These are phyloP conservation scores for Hystrix cristata DNA, from an alignment of 2,113 vertebrate species.

Conservation along the genomic window DNA sequence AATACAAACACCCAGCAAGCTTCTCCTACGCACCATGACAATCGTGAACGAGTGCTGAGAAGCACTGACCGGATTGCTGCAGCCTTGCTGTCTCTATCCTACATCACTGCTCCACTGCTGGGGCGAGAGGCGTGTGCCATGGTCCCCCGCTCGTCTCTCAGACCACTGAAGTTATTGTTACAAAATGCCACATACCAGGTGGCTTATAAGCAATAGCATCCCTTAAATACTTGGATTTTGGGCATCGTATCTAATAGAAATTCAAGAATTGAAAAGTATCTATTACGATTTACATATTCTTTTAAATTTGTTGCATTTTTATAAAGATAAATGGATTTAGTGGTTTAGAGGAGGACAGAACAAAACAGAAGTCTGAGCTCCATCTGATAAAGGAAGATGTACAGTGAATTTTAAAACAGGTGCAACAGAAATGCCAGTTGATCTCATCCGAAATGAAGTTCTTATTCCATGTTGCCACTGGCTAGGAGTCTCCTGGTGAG, in stretches of 20 bases:
- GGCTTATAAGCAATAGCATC: not conserved
- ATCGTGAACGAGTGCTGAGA: not conserved
- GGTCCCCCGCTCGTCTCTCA: not conserved
- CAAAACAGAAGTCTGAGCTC: not conserved
- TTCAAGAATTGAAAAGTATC: not conserved
- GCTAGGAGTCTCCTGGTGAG: not conserved
- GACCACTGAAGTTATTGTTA: not conserved
- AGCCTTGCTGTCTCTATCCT: not conserved
- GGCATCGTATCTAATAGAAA: not conserved
- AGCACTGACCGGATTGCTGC: not conserved
- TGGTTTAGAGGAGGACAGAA: not conserved
- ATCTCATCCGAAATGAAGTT: not conserved
- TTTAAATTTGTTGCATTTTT: constrained; percentile 16
- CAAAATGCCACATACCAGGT: not conserved
- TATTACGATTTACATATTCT: not conserved
- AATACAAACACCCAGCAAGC: not conserved
- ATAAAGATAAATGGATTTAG: not conserved
- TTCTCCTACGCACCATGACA: not conserved
- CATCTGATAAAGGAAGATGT: not conserved
- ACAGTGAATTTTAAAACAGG: not conserved
- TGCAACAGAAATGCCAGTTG: not conserved
- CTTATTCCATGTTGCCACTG: not conserved
- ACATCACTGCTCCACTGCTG: not conserved
- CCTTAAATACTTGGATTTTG: not conserved
- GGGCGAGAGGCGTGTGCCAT: not conserved